phyloP scores from a whole-genome alignment of 2,797 vertebrate species.

The Phylloscopus collybita region DNA sequence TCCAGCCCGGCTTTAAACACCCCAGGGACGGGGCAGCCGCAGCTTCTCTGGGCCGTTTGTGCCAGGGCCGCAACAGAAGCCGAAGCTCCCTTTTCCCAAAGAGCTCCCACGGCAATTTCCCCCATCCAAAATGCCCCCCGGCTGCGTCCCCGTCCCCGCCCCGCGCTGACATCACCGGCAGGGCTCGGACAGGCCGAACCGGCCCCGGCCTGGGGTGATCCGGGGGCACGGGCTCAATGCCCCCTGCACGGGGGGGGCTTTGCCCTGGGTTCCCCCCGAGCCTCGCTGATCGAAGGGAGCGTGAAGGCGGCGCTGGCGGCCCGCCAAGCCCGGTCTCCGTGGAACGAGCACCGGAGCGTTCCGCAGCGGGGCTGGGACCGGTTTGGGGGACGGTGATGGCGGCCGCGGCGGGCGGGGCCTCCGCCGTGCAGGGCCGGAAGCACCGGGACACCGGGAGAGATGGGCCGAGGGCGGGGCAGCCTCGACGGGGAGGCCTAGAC shows the following conservation, averaged over 20 bases:
- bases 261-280: fast-evolving
- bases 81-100: background rate
- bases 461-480: background rate
- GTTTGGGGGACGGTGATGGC: conserved; percentile 5
- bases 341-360: background rate
- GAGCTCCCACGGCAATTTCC: fast-evolving
- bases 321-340: background rate
- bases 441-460: background rate
- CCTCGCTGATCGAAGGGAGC: background rate
- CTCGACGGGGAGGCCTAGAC: background rate
- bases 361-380: background rate
- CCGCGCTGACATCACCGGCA: background rate
- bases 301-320: background rate
- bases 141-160: background rate
- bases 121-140: background rate
- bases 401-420: background rate
- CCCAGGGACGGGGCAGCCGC: background rate
- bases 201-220: background rate
- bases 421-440: background rate
- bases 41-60: background rate
- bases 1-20: background rate
- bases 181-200: background rate
- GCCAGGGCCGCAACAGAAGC: background rate
- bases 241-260: no score
- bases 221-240: background rate